Evolutionary conservation across 2,797 vertebrate species (phyloP).

Genomic region (Enteromius argenteus): DNA sequence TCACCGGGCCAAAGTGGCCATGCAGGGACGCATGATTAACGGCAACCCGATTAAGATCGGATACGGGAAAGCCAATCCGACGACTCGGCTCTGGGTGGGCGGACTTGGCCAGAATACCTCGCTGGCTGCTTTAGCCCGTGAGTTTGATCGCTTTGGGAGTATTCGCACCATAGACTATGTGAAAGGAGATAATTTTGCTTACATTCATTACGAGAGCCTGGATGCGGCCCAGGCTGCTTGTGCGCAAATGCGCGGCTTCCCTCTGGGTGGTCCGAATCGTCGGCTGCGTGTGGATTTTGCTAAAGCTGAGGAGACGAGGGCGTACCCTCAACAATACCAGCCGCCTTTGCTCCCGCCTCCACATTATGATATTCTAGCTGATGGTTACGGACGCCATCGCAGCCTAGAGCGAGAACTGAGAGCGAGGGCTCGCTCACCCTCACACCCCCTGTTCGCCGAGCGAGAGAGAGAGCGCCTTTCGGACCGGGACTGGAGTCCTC

Average conservation of each 20-base stretch:
- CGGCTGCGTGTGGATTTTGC: slow-evolving; percentile 95
- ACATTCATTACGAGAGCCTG: slow-evolving; percentile 96
- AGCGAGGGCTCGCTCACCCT: slow-evolving; percentile 84
- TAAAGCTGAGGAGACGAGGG: slow-evolving; percentile 90
- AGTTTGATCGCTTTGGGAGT: slow-evolving; percentile 97
- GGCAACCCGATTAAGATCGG: slow-evolving; percentile 96
- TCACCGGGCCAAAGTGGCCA: slow-evolving; percentile 94
- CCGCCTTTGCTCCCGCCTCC: slow-evolving; percentile 79
- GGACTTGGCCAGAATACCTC: slow-evolving; percentile 91
- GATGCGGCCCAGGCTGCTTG: slow-evolving; percentile 95
- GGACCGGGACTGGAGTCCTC: slow-evolving; percentile 89
- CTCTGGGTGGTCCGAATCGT: slow-evolving; percentile 88
- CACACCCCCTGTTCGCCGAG: slow-evolving; percentile 85
- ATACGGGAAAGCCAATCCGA: slow-evolving; percentile 95
- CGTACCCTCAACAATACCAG: slow-evolving; percentile 89
- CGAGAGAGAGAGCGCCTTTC: slow-evolving; percentile 84
- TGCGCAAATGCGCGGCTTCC: slow-evolving; percentile 95
- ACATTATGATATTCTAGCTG: slow-evolving; percentile 87
- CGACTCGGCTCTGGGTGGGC: slow-evolving; percentile 95
- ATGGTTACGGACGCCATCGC: slow-evolving; percentile 86
- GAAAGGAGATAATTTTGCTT: slow-evolving; percentile 96
- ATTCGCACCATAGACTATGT: slow-evolving; percentile 96
- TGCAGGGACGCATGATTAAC: slow-evolving; percentile 92
- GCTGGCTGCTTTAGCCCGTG: slow-evolving; percentile 89
- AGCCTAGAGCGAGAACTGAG: slow-evolving; percentile 90